phyloP scores from a whole-genome alignment of 2,888 invertebrate genomes.

The Epinotia bilunana region DNA sequence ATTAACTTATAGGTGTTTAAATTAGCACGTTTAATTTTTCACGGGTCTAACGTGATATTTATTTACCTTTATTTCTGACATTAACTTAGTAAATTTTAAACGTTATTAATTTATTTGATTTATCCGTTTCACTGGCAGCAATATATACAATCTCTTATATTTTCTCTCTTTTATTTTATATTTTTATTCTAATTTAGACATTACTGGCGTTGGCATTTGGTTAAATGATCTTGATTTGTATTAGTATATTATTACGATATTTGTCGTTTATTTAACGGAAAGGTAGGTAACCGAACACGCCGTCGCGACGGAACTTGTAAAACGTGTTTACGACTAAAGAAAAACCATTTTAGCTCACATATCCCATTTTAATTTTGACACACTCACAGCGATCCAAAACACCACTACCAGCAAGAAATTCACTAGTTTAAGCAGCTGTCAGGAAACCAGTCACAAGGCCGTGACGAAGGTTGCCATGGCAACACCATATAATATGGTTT shows the following conservation, averaged over 20 bases:
- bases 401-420: not conserved
- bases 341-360: not conserved
- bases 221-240: no score
- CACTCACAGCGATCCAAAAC: not conserved
- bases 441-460: slow-evolving; percentile 59
- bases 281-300: not conserved
- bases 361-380: slow-evolving; percentile 10
- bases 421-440: slow-evolving; percentile 1
- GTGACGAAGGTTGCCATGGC: slow-evolving; percentile 59
- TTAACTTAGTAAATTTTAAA: not conserved
- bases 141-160: no score
- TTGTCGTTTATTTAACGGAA: not conserved
- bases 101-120: not conserved
- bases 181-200: no score
- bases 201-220: no score
- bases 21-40: no score
- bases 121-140: not conserved
- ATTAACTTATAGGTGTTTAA: no score
- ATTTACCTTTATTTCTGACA: not conserved
- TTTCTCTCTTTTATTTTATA: no score
- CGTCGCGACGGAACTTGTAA: not conserved
- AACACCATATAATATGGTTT: slow-evolving; percentile 51
- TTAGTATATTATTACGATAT: not conserved
- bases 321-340: not conserved
- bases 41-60: no score